Conservation (phyloP, 1,140 invertebrate species). For the Procambarus virginalis region DNA sequence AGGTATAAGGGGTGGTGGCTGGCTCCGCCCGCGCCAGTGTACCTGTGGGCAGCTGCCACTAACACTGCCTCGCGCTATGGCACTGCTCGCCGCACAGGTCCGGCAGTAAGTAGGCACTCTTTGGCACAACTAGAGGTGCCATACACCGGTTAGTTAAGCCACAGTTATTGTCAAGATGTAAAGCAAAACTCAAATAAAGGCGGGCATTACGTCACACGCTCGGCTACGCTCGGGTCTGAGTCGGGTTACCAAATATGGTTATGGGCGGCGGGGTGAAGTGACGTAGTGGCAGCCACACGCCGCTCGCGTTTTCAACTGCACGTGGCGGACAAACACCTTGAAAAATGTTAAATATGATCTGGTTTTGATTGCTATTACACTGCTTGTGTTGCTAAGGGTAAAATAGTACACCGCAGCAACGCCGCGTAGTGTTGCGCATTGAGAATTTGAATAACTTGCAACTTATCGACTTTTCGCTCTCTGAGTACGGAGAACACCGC, state of each 20-base stretch:
- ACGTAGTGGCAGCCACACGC: conserved; percentile 46
- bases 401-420: neutral
- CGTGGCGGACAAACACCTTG: conserved; percentile 27
- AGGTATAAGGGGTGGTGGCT: conserved; percentile 41
- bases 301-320: conserved; percentile 6
- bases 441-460: conserved; percentile 48
- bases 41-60: neutral
- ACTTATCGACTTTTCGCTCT: conserved; percentile 56
- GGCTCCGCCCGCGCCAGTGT: conserved; percentile 29
- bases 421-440: conserved; percentile 5
- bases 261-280: conserved; percentile 64
- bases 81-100: neutral
- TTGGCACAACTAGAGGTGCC: neutral
- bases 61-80: neutral
- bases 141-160: neutral
- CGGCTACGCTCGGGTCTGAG: conserved; percentile 58
- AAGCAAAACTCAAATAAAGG: conserved; percentile 2
- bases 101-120: conserved; percentile 25
- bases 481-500: conserved; percentile 49
- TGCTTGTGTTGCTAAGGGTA: neutral
- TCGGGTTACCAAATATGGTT: conserved; percentile 70
- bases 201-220: conserved; percentile 44
- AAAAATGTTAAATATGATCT: neutral
- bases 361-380: neutral
- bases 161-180: neutral